phyloP scores from a whole-genome alignment of 2,888 invertebrate genomes.

The Torymus tubicola region DNA sequence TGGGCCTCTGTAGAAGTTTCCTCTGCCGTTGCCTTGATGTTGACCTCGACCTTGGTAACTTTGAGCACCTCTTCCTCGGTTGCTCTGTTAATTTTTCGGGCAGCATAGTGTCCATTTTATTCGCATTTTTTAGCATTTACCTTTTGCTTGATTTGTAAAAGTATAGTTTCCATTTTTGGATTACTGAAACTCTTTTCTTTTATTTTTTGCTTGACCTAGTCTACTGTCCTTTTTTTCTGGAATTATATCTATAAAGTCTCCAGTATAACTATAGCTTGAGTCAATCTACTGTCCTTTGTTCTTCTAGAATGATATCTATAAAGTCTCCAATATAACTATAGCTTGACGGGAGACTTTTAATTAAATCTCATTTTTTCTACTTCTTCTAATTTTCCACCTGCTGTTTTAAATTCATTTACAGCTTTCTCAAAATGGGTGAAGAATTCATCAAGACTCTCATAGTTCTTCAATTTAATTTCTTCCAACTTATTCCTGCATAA shows the following conservation, averaged over 20 bases:
- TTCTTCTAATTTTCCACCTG: no score
- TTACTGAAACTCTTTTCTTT: background rate
- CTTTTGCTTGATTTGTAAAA: conserved; percentile 1
- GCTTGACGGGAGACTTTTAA: no score
- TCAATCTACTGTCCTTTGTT: conserved; percentile 1
- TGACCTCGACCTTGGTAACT: background rate
- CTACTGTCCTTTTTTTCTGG: background rate
- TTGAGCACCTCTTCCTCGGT: no score
- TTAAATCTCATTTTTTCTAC: no score
- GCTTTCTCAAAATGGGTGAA: no score
- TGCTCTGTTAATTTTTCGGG: background rate
- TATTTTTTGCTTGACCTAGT: conserved; percentile 13
- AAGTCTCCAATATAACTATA: conserved; percentile 3
- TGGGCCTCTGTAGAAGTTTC: no score
- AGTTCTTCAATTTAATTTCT: no score
- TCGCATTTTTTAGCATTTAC: background rate
- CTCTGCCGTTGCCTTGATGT: background rate
- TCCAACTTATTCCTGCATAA: no score
- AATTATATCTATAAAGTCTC: conserved; percentile 1
- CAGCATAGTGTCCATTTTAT: background rate
- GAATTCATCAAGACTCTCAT: no score
- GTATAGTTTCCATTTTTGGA: background rate
- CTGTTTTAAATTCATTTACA: no score
- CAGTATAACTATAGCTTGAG: background rate
- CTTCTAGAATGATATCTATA: background rate